Conservation (phyloP, 2,797 vertebrate species). For the Cichlasoma orientale region DNA sequence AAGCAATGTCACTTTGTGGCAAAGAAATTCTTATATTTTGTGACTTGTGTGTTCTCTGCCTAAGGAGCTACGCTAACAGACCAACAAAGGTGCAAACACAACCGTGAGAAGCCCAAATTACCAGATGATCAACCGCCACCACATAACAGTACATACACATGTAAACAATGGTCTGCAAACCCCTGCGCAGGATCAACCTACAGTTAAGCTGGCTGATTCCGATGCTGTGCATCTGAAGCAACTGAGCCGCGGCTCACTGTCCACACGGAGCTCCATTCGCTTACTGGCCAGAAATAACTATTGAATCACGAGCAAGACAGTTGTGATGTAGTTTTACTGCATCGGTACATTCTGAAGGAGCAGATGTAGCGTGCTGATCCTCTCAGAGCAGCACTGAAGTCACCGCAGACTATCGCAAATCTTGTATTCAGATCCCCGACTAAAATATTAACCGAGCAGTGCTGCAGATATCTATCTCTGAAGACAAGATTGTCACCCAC, state of each 20-base stretch:
- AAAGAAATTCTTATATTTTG: no score
- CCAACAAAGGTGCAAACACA: no score
- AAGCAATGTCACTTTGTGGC: neutral
- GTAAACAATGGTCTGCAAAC: no score
- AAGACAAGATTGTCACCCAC: neutral
- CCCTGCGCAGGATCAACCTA: no score
- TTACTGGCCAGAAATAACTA: neutral
- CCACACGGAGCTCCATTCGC: rapidly evolving
- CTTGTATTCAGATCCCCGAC: neutral
- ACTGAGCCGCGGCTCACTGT: no score
- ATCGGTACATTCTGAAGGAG: neutral
- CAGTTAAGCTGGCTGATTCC: no score
- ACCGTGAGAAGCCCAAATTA: no score
- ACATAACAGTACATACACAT: no score
- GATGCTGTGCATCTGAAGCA: neutral
- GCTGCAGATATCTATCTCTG: neutral
- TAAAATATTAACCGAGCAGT: neutral
- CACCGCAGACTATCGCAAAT: neutral
- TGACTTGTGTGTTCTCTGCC: no score
- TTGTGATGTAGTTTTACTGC: neutral
- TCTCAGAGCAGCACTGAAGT: neutral
- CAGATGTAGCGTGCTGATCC: neutral
- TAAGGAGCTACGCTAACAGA: no score
- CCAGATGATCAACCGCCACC: no score
- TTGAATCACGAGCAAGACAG: neutral